A percentile compares a stretch with the other conserved stretches of the same genome.
phyloP scores from a whole-genome alignment of 2,888 invertebrate genomes.

The Parthenolecanium corni region DNA sequence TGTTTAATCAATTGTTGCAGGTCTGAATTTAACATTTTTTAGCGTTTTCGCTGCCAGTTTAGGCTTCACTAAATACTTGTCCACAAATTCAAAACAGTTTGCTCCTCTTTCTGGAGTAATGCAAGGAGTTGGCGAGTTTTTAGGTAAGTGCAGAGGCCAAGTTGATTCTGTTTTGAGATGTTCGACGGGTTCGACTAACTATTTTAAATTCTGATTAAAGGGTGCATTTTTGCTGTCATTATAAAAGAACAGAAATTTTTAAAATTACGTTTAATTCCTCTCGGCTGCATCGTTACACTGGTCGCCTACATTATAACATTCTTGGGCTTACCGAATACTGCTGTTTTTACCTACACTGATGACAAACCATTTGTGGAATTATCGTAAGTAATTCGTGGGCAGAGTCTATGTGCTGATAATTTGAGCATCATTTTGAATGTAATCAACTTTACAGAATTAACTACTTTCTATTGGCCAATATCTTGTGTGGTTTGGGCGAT shows the following conservation, averaged over 20 bases:
- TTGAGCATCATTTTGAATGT: no score
- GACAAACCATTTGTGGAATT: conserved; percentile 43
- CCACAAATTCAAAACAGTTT: conserved; percentile 65
- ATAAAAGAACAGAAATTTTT: neutral
- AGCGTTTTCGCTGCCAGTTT: conserved; percentile 89
- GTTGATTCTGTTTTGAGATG: no score
- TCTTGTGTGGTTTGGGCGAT: conserved; percentile 87
- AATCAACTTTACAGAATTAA: conserved; percentile 41
- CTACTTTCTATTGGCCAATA: conserved; percentile 74
- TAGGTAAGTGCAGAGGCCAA: conserved; percentile 50
- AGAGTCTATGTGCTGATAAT: no score
- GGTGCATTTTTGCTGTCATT: neutral
- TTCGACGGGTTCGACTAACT: no score
- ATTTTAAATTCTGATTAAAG: no score
- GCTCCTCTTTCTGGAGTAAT: conserved; percentile 88
- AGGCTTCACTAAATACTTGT: conserved; percentile 70
- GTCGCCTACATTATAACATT: conserved; percentile 6
- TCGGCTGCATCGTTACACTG: neutral
- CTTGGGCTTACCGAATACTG: conserved; percentile 7
- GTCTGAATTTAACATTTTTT: conserved; percentile 88
- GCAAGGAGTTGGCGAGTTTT: conserved; percentile 85
- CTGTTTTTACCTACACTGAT: conserved; percentile 6
- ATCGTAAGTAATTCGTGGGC: no score
- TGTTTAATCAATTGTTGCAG: no score
- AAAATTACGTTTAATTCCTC: no score